Base-by-base conservation (phyloP, 2,797 vertebrate species). In the Diplodus puntazzo region DNA sequence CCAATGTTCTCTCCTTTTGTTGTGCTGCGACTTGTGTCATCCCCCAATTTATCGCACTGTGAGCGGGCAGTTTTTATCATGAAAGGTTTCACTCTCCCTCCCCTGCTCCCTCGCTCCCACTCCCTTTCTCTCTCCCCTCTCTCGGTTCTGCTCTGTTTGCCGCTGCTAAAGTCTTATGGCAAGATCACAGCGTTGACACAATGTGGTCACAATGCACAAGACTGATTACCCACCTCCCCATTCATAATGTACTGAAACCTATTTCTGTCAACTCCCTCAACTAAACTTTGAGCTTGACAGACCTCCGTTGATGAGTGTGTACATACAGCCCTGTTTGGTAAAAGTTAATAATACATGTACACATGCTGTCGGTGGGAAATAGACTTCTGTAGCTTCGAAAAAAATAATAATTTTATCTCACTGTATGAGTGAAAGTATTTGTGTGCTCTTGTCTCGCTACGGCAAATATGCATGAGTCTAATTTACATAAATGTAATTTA, bases 1-100 rank as follows among this genome's bases (percentile, higher is more conserved):
- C 92, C 92, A 94, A 94, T 94, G 94, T 95, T 94, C 94, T 92
- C 81, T 86, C 86, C 92, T 91, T 94, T 95, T 95, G 94, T 95
- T 94, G 93, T 89, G 91, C 92, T 86, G 80, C 92, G 92, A 94
- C 92, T 94, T 94, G 93, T 95, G 91, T 94, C 93, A 95, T 94
- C 93, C 93, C 83, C 90, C 94, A 95, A 95, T 95, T 95, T 95
- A 95, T 94, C 86, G 83, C 92, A 85, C 87, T 87, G 92, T 92
- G 92, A 94, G 91, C 87, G 92, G 90, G 90, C 92, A 94, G 92
- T 94, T 93, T 95, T 93, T 92, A 92, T 91, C 93, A 90, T 94
- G 89, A 94, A 93, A 92, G 92, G 87, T 86, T 91, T 93, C 76
- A 86, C 88, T 84, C 86, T 6, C 79, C 84, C 71, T 58, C 83